phyloP scores from a whole-genome alignment of 2,797 vertebrate species.

The Myripristis jacobus region DNA sequence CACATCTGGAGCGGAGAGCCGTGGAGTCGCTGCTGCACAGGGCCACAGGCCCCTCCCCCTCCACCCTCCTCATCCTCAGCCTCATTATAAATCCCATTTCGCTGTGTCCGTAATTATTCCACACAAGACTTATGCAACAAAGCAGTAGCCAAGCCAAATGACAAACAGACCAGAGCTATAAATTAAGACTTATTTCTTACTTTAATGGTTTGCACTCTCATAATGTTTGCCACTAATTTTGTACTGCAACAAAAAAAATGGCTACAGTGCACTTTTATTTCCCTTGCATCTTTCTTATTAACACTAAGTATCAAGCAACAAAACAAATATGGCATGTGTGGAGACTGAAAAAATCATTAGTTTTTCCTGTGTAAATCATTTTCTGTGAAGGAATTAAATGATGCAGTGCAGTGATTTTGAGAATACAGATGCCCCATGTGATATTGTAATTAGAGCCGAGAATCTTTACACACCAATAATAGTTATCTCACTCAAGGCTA shows the following conservation, averaged over 20 bases:
- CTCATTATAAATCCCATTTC: conserved; percentile 77
- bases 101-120: conserved; percentile 80
- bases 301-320: conserved; percentile 77
- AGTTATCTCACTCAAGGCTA: conserved; percentile 51
- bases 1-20: conserved; percentile 69
- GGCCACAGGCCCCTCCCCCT: conserved; percentile 43
- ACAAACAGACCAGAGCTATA: conserved; percentile 84
- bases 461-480: conserved; percentile 53
- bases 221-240: conserved; percentile 84
- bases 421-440: conserved; percentile 48
- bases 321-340: conserved; percentile 76
- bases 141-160: conserved; percentile 85
- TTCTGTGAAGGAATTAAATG: conserved; percentile 66
- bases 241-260: conserved; percentile 63
- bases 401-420: conserved; percentile 61
- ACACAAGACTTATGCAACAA: conserved; percentile 80
- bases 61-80: conserved; percentile 62
- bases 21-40: conserved; percentile 50
- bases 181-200: conserved; percentile 81
- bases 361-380: conserved; percentile 69
- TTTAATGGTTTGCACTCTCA: conserved; percentile 82
- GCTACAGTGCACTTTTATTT: conserved; percentile 73
- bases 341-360: conserved; percentile 47
- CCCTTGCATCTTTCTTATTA: conserved; percentile 66
- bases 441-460: conserved; percentile 50